These are phyloP conservation scores for Apeltes quadracus DNA, from an alignment of 2,113 vertebrate species.

Conservation along the genomic window DNA sequence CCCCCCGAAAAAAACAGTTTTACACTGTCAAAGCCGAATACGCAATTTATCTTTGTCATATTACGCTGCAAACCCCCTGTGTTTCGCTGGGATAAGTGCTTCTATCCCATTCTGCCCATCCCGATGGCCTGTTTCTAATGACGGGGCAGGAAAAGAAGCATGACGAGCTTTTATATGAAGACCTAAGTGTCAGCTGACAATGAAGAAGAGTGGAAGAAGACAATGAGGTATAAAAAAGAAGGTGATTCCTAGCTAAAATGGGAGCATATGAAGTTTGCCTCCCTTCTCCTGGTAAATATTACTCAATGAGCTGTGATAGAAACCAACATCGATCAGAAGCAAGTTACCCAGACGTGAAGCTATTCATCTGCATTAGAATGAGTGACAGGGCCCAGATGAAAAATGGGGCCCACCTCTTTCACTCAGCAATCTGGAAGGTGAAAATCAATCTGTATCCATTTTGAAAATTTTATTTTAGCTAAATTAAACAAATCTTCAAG, in stretches of 20 bases:
- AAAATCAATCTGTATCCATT: constrained; percentile 23
- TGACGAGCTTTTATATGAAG: constrained; percentile 2
- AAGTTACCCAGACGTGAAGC: background rate
- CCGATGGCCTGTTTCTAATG: background rate
- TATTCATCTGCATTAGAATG: constrained; percentile 61
- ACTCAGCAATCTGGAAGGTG: constrained; percentile 11
- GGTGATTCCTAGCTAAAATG: background rate
- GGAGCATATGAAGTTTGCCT: constrained; percentile 23
- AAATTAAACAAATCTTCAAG: background rate
- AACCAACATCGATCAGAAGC: constrained; percentile 46
- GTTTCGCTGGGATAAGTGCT: constrained; percentile 4
- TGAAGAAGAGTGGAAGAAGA: background rate
- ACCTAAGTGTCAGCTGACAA: background rate
- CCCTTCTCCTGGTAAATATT: constrained; percentile 42
- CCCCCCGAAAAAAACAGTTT: constrained; percentile 48
- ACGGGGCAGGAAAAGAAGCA: background rate
- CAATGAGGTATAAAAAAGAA: background rate
- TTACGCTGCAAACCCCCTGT: constrained; percentile 17
- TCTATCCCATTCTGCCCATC: background rate
- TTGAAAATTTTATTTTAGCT: constrained; percentile 17
- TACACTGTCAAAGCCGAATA: constrained; percentile 43
- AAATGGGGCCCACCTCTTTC: background rate
- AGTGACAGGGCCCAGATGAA: constrained; percentile 50
- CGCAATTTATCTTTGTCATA: constrained; percentile 23
- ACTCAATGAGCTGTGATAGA: constrained; percentile 49